Evolutionary conservation across 1,140 invertebrate genomes (phyloP), one percentile per base, ranked within the genome.

Genomic region (Macrobrachium nipponense): DNA sequence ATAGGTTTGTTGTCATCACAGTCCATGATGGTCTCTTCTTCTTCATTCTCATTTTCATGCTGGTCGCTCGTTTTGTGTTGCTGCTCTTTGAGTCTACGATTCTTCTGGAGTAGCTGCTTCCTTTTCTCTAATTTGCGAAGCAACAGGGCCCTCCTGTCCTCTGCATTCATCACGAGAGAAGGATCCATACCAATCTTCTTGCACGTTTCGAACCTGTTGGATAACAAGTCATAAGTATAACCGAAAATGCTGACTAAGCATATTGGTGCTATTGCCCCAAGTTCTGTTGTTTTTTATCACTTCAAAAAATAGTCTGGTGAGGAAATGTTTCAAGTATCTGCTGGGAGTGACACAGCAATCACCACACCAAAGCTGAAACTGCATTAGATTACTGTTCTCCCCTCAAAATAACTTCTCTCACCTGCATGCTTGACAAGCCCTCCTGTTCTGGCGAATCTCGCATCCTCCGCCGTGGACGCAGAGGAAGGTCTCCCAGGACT

Each of bases 391-490:
- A 5, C 10, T 15, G 12, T 27, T 7, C 27, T 70, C 20, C 27
- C 20, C 4, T 70, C 68, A 23, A 5, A 7, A 15, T 27, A 2
- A 2, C n/a, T n/a, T 12, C 7, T 43, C 85, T 23, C 78, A 87
- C 79, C 88, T 86, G 87, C 90, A 91, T 68, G 85, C 88, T 76
- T 91, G 90, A 68, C 90, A 91, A 79, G 90, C 90, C n/a, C 90
- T 70, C 17, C 89, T 90, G 18, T 72, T 88, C 58, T 90, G 90
- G 18, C 88, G 90, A 83, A 91, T 90, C 20, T 90, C 89, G 76
- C 90, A 91, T 27, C 88, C 75, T 7, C 88, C 89, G 17, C 90
- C 89, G 77, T 89, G 87, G 0, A 90, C 85, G 79, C 90, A 91
- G 59, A 89, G 88, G 83, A 91, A 91, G 66, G 89, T 89, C 27